Evolutionary conservation across 2,113 vertebrate species (phyloP).

Genomic region (Podarcis raffonei): DNA sequence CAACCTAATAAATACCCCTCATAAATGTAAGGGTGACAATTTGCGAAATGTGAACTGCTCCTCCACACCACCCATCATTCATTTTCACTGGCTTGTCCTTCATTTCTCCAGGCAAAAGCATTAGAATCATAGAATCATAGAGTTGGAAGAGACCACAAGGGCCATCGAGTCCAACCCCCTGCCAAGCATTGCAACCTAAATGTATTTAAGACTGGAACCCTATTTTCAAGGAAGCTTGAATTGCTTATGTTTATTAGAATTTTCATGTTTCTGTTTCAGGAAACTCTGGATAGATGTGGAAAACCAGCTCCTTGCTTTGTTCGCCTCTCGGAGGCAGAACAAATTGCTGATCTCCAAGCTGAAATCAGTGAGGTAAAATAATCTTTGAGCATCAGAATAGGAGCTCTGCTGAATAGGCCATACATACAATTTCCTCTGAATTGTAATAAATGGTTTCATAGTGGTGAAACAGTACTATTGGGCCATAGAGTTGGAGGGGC

Average conservation of each 20-base stretch:
- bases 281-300: constrained; percentile 73
- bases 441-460: neutral
- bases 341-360: constrained; percentile 73
- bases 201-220: neutral
- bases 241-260: neutral
- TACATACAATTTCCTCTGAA: neutral
- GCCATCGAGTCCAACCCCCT: too few species aligned
- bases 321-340: constrained; percentile 77
- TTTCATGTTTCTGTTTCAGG: constrained; percentile 66
- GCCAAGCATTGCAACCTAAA: fast-evolving
- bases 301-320: constrained; percentile 69
- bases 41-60: too few species aligned
- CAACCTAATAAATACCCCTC: too few species aligned
- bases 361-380: constrained; percentile 81
- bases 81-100: too few species aligned
- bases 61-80: too few species aligned
- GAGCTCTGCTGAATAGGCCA: neutral
- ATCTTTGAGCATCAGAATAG: neutral
- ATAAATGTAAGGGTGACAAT: too few species aligned
- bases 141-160: too few species aligned
- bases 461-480: neutral
- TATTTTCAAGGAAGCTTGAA: fast-evolving
- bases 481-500: neutral
- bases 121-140: too few species aligned
- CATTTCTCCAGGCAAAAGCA: too few species aligned